phyloP scores from a whole-genome alignment of 2,797 vertebrate genomes.

The Otolemur crassicaudatus region DNA sequence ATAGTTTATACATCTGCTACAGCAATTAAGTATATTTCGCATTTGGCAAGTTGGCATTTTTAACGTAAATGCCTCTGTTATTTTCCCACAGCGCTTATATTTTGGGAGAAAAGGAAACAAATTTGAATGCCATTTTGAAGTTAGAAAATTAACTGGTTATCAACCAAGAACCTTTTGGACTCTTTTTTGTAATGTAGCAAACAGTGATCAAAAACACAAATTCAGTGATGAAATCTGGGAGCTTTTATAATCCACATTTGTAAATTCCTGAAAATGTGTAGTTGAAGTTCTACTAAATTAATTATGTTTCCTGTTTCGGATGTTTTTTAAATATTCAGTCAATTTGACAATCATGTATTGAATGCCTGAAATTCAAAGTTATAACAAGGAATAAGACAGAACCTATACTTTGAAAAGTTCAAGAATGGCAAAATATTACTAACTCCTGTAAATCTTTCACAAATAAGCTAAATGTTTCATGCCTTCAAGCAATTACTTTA shows the following conservation, averaged over 20 bases:
- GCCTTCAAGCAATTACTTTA: constrained; percentile 4
- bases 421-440: constrained; percentile 4
- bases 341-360: background rate
- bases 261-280: constrained; percentile 8
- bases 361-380: background rate
- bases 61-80: constrained; percentile 1
- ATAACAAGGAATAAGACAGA: constrained; percentile 24
- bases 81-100: constrained; percentile 27
- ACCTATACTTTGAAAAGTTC: background rate
- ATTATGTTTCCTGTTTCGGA: background rate
- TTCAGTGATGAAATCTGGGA: background rate
- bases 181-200: constrained; percentile 24
- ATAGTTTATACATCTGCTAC: background rate
- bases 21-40: constrained; percentile 26
- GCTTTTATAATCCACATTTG: constrained; percentile 17
- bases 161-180: background rate
- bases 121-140: constrained; percentile 12
- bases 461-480: background rate
- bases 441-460: background rate
- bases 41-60: constrained; percentile 25
- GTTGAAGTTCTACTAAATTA: background rate
- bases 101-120: constrained; percentile 25
- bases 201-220: background rate
- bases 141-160: constrained; percentile 44
- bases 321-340: background rate